phyloP scores from a whole-genome alignment of 2,113 vertebrate species.

The Falcunculus frontatus region DNA sequence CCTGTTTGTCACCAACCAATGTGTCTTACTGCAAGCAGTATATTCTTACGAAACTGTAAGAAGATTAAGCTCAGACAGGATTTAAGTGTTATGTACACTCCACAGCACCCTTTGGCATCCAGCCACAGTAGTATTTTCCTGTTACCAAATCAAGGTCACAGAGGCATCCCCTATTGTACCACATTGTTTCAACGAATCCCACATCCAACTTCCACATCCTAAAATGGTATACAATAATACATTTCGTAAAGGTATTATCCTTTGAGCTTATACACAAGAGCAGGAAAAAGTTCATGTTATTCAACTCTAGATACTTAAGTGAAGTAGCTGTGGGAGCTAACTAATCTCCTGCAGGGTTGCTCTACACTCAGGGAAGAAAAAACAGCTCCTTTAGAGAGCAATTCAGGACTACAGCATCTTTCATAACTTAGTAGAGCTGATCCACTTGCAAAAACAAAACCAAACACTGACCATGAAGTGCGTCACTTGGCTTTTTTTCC shows the following conservation, averaged over 20 bases:
- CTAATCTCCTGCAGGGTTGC: neutral
- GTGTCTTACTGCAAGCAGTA: neutral
- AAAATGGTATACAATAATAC: neutral
- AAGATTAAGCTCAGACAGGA: slow-evolving; percentile 66
- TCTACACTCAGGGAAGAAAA: neutral
- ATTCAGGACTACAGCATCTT: neutral
- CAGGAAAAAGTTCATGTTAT: neutral
- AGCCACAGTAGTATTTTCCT: slow-evolving; percentile 7
- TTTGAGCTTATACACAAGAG: neutral
- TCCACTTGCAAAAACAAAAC: neutral
- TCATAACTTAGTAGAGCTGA: neutral
- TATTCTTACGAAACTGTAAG: slow-evolving; percentile 36
- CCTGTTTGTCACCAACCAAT: neutral
- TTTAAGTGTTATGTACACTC: slow-evolving; percentile 61
- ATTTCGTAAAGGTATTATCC: neutral
- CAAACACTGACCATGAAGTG: neutral
- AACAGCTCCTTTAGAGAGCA: neutral
- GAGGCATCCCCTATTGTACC: neutral
- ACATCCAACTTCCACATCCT: neutral
- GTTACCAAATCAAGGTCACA: slow-evolving; percentile 59
- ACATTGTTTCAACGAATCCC: neutral
- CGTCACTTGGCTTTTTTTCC: neutral
- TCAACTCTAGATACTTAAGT: neutral
- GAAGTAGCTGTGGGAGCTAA: neutral
- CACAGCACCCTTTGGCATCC: slow-evolving; percentile 23